Conservation (phyloP, 1,140 invertebrate species). For the Brachionus koreanus region DNA sequence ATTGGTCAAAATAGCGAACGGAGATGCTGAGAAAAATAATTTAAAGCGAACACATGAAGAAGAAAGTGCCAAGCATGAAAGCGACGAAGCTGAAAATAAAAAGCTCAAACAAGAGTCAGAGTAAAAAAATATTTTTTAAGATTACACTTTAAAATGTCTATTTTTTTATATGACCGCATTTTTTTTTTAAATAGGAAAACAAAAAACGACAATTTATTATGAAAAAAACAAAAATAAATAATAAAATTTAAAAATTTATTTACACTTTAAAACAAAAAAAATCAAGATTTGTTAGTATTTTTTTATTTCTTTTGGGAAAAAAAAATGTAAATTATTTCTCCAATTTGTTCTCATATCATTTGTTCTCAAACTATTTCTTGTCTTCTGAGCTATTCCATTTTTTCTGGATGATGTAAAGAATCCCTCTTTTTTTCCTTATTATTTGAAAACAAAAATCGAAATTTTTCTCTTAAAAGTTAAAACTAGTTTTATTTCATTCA, state of each 20-base stretch:
- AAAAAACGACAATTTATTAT: background rate
- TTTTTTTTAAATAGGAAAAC: background rate
- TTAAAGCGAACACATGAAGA: background rate
- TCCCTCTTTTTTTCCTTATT: background rate
- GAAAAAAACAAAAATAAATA: background rate
- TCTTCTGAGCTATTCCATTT: background rate
- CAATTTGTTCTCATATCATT: background rate
- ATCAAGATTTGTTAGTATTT: background rate
- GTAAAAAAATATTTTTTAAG: background rate
- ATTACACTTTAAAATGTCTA: background rate
- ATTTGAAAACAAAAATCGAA: background rate
- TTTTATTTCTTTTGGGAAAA: background rate
- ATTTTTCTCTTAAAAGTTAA: background rate
- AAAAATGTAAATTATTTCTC: slow-evolving; percentile 20
- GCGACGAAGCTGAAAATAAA: background rate
- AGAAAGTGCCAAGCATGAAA: background rate
- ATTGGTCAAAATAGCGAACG: background rate
- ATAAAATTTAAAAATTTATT: background rate
- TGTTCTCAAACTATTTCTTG: too few species aligned
- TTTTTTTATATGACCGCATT: slow-evolving; percentile 11
- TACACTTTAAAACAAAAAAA: background rate
- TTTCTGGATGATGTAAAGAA: slow-evolving; percentile 6
- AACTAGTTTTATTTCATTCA: background rate
- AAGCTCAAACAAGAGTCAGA: slow-evolving; percentile 4
- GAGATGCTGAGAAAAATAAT: background rate